Base-by-base conservation (phyloP, 1,140 invertebrate species). In the Polyergus mexicanus region DNA sequence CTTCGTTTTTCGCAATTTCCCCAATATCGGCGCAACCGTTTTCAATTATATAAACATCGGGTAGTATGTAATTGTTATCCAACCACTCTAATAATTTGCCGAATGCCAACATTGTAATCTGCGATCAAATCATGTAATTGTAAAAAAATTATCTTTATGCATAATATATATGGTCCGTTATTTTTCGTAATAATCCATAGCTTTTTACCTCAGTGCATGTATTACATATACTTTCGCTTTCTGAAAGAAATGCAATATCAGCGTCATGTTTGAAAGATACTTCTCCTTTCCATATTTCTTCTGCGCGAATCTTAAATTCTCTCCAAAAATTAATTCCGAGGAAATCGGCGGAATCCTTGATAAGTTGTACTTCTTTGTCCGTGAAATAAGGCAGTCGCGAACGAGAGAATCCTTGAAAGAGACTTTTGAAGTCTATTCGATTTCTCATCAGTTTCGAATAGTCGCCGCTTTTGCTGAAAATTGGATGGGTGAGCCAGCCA, bases 21-120 rank as follows among this genome's bases (percentile, higher is more conserved):
- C 92, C 95, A n/a, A 92, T 91, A 74, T 96, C 96, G 13, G 95
- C 95, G 75, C 95, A 95, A n/a, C 96, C 96, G 91, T 96, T 96
- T 90, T 96, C 96, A n/a, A 96, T 96, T 41, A 96, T 93, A 69
- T 94, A 94, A 65, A 96, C 92, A 58, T 91, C 86, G 4, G 94
- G 93, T 77, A 95, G 90, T 11, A 93, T 91, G 83, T 95, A 96
- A 13, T 94, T 90, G 13, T 93, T 88, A 75, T 94, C 92, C 28
- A 96, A 91, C 93, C 94, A 95, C 38, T 94, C 93, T 44, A 96
- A 87, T 41, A 95, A 84, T 84, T 94, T 94, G 22, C 92, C 87
- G 11, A 96, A 91, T 3, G 95, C 95, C 89, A 92, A 94, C 0
- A 95, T 94, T 3, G 94, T 88, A 38, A 89, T 87, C 91, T 92